Evolutionary conservation across 2,113 vertebrate genomes (phyloP).

Genomic region (Pimephales promelas): DNA sequence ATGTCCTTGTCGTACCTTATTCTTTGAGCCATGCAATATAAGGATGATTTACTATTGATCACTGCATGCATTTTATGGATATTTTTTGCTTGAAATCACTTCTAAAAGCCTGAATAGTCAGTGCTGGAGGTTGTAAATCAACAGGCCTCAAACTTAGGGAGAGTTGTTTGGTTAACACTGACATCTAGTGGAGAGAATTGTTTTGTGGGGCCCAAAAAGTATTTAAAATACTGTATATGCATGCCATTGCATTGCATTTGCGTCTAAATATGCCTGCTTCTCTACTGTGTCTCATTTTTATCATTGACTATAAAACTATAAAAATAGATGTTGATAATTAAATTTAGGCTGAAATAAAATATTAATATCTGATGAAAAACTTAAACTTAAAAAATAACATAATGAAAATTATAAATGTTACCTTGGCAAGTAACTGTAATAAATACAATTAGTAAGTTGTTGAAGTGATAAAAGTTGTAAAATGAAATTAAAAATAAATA

Average conservation of each 20-base stretch:
- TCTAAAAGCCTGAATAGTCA: neutral
- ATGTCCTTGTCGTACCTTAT: neutral
- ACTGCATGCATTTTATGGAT: neutral
- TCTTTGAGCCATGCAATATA: constrained; percentile 1
- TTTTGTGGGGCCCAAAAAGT: neutral
- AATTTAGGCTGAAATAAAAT: neutral
- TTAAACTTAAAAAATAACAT: neutral
- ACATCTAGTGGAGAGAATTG: constrained; percentile 51
- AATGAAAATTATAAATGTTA: neutral
- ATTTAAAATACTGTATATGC: neutral
- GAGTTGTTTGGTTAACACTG: constrained; percentile 14
- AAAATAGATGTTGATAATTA: neutral
- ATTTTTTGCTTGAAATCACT: neutral
- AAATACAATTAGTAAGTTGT: no score
- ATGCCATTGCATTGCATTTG: neutral
- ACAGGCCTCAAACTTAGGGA: neutral
- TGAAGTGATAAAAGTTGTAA: no score
- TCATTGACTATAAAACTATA: neutral
- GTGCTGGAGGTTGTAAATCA: neutral
- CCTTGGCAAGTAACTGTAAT: no score
- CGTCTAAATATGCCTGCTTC: neutral
- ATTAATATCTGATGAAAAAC: neutral
- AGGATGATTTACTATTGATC: constrained; percentile 4
- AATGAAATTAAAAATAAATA: no score
- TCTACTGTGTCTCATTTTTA: neutral